phyloP scores from a whole-genome alignment of 2,888 invertebrate genomes.

The Polyploca ridens region DNA sequence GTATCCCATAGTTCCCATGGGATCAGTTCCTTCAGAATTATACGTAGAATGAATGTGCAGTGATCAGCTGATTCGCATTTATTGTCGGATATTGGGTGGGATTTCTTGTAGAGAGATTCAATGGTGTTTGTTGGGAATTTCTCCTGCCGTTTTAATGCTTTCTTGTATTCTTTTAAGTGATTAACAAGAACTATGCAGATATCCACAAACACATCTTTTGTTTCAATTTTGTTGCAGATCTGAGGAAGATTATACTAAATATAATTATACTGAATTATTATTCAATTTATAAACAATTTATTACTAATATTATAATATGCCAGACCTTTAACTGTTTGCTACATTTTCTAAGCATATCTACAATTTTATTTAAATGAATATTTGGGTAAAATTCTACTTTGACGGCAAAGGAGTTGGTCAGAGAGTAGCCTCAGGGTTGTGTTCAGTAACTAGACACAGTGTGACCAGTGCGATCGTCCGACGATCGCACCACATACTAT shows the following conservation, averaged over 20 bases:
- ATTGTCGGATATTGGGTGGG: slow-evolving; percentile 61
- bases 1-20: slow-evolving; percentile 89
- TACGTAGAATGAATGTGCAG: slow-evolving; percentile 84
- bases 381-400: too few species aligned
- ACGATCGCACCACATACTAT: too few species aligned
- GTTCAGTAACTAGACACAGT: too few species aligned
- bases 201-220: slow-evolving; percentile 73
- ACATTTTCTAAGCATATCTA: too few species aligned
- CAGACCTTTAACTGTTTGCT: too few species aligned
- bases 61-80: slow-evolving; percentile 80
- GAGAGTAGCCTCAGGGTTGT: too few species aligned
- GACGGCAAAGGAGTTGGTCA: too few species aligned
- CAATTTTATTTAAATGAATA: too few species aligned
- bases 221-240: slow-evolving; percentile 77
- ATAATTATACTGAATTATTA: not conserved
- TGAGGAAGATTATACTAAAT: slow-evolving; percentile 37
- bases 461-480: too few species aligned
- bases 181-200: slow-evolving; percentile 81
- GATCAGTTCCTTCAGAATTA: slow-evolving; percentile 85
- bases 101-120: slow-evolving; percentile 79
- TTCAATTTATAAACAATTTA: not conserved
- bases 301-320: too few species aligned
- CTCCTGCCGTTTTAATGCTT: slow-evolving; percentile 84
- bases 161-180: slow-evolving; percentile 87
- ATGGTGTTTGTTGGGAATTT: slow-evolving; percentile 69